Percentiles rank a stretch among this genome's conserved stretches.
These are phyloP conservation scores for Ceratosolen fusciceps DNA, from an alignment of 1,140 invertebrate genomes.

Conservation along the genomic window DNA sequence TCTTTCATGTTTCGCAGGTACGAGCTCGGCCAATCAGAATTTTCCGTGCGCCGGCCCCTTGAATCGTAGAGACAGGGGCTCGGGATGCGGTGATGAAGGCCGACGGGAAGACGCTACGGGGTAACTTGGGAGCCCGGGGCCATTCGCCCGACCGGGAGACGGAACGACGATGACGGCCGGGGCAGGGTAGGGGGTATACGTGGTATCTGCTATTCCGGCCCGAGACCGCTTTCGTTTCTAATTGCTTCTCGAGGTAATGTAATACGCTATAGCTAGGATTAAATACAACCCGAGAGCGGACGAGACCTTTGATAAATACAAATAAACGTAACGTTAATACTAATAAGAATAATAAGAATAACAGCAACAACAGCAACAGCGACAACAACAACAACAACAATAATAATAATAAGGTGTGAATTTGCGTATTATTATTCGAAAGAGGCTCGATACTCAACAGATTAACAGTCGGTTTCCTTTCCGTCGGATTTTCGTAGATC, in stretches of 20 bases:
- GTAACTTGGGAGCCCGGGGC: constrained; percentile 37
- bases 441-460: no score
- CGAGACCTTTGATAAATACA: no score
- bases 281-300: background rate
- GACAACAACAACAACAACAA: no score
- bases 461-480: no score
- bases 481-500: no score
- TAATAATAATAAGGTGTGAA: no score
- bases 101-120: constrained; percentile 31
- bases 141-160: background rate
- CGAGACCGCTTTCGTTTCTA: constrained; percentile 59
- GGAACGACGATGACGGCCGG: background rate
- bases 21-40: constrained; percentile 50
- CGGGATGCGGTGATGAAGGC: constrained; percentile 41
- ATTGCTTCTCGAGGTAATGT: constrained; percentile 62
- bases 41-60: constrained; percentile 31
- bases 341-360: no score
- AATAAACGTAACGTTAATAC: no score
- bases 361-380: no score
- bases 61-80: background rate
- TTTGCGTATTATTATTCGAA: no score
- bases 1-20: constrained; percentile 54
- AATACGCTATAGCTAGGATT: constrained; percentile 50
- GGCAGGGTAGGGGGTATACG: background rate
- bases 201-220: constrained; percentile 17